phyloP scores from a whole-genome alignment of 2,888 invertebrate genomes.

The Luperina nickerlii region DNA sequence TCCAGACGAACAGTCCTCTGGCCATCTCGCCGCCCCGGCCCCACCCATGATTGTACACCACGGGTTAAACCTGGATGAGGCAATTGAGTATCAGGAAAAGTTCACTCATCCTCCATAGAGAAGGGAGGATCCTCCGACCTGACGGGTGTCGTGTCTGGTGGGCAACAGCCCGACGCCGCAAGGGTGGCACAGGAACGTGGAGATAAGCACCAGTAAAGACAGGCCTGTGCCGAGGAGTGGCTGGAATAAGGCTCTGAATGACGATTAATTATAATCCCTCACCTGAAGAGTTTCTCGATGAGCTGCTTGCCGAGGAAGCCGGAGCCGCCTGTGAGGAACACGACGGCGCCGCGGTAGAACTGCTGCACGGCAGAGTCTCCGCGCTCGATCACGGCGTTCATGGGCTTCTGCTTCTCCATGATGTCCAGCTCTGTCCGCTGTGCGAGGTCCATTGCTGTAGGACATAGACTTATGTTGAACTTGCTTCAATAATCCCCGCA shows the following conservation, averaged over 20 bases:
- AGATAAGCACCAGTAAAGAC: background rate
- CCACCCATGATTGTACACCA: too few species aligned
- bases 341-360: constrained; percentile 68
- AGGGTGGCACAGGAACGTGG: background rate
- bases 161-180: background rate
- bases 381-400: constrained; percentile 51
- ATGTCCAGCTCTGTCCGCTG: constrained; percentile 15
- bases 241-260: background rate
- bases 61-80: too few species aligned
- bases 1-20: too few species aligned
- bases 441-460: constrained; percentile 50
- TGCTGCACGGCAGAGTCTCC: constrained; percentile 67
- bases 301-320: constrained; percentile 98
- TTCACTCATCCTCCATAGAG: too few species aligned
- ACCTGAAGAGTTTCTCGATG: constrained; percentile 94
- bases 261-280: constrained; percentile 5
- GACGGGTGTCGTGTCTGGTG: too few species aligned
- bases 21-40: too few species aligned
- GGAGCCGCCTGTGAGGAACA: constrained; percentile 96
- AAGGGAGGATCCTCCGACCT: too few species aligned
- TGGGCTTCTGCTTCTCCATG: constrained; percentile 31
- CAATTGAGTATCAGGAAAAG: too few species aligned
- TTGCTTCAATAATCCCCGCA: background rate
- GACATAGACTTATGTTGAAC: background rate
- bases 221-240: background rate